Conservation (phyloP, 2,888 invertebrate genomes). For the Ennomos erosarius region DNA sequence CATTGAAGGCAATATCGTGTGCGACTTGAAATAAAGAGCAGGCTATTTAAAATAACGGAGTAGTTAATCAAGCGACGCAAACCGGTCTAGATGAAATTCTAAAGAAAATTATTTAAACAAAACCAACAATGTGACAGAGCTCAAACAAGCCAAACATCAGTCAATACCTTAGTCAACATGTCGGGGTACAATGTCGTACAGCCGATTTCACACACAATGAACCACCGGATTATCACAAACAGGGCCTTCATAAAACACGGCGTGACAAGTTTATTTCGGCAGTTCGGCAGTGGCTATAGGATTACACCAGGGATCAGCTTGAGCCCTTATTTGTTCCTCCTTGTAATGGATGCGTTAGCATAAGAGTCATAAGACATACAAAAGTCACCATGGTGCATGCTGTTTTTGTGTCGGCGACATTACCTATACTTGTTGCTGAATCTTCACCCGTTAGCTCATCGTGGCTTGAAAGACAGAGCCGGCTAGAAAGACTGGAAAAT, state of each 20-base stretch:
- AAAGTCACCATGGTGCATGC: too few relatives aligned
- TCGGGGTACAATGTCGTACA: slow-evolving; percentile 15
- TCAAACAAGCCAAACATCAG: slow-evolving; percentile 22
- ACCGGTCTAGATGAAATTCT: slow-evolving; percentile 5
- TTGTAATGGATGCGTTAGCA: too few relatives aligned
- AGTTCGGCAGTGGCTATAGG: too few relatives aligned
- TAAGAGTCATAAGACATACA: too few relatives aligned
- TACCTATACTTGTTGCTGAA: too few relatives aligned
- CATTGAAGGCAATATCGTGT: slow-evolving; percentile 5
- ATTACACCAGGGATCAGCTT: too few relatives aligned
- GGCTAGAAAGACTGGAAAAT: too few relatives aligned
- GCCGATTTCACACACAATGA: slow-evolving; percentile 17
- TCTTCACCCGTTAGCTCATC: too few relatives aligned
- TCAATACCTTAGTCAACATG: slow-evolving; percentile 28
- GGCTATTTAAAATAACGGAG: neutral
- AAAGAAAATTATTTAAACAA: slow-evolving; percentile 21
- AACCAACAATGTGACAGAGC: slow-evolving; percentile 18
- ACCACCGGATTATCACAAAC: slow-evolving; percentile 10
- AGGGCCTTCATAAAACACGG: slow-evolving; percentile 12
- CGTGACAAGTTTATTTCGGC: neutral
- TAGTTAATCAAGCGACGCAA: slow-evolving; percentile 6
- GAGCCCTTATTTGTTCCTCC: too few relatives aligned
- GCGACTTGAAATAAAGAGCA: slow-evolving; percentile 6
- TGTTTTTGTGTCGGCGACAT: too few relatives aligned
- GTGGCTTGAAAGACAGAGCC: too few relatives aligned